phyloP scores from a whole-genome alignment of 2,797 vertebrate species.

The Pristis pectinata region DNA sequence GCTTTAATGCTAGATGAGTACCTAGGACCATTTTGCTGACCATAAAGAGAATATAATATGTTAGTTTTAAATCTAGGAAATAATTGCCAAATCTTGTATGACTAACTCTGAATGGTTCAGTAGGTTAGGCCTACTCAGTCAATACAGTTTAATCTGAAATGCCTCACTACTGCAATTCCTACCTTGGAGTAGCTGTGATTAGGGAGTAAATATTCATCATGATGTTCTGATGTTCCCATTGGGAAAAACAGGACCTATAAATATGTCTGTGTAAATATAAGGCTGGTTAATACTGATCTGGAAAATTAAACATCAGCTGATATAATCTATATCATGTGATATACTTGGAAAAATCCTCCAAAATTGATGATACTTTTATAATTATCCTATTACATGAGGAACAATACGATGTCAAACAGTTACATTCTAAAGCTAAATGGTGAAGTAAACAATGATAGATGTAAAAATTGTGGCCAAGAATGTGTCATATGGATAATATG shows the following conservation, averaged over 20 bases:
- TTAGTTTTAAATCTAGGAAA: no score
- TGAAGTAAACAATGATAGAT: no score
- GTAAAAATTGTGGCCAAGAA: no score
- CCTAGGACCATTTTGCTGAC: no score
- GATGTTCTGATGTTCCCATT: background rate
- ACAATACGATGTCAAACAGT: background rate
- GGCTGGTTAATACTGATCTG: background rate
- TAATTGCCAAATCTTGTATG: background rate
- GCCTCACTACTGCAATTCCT: background rate
- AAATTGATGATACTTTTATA: background rate
- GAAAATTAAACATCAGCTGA: background rate
- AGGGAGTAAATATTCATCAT: background rate
- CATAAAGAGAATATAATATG: background rate
- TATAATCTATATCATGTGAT: background rate
- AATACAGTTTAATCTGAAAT: background rate
- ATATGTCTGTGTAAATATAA: background rate
- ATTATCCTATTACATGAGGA: background rate
- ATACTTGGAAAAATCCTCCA: background rate
- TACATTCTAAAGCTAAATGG: no score
- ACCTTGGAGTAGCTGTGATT: background rate
- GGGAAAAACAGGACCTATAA: background rate
- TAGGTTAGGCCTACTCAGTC: background rate
- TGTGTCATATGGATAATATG: no score
- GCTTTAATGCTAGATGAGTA: no score
- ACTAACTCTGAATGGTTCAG: background rate